Base-by-base conservation (phyloP, 2,113 vertebrate genomes). In the Centrocercus urophasianus region DNA sequence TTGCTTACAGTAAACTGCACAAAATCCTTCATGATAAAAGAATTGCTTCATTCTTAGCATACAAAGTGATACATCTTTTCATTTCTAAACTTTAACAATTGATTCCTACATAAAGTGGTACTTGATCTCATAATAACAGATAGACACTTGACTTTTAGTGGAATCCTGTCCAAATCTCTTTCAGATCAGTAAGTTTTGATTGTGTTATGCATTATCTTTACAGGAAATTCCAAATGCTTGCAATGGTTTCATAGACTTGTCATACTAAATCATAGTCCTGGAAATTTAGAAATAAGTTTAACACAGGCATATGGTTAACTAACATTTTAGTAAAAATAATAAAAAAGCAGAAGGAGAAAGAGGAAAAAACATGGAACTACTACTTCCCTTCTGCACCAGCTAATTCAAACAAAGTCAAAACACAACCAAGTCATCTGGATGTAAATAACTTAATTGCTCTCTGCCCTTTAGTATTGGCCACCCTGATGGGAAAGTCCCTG, bases 311-410 rank as follows among this genome's bases (percentile, higher is more conserved):
- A 60, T 34, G 10, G 45, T 57, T 85, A 66, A 77, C 79, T 73
- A 85, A 74, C 59, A 56, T 54, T 86, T 88, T 69, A 81, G 59
- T 69, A 54, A 76, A 81, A 85, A 79, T 90, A 86, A 75, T 52
- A 74, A 91, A 89, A 95, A 94, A 94, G 64, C 15, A 83, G 78
- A 78, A 89, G 67, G 50, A 91, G 65, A 38, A 77, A 64, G 45
- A 61, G 56, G 2, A 36, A 36, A 76, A 38, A 64, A 90, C 64
- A 79, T 16, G 65, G 67, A 42, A 84, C 30, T 24, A n/a, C 50
- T 38, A 64, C 69, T 70, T 93, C 64, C 40, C 79, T 78, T 82
- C 57, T 88, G 59, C 76, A 72, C 30, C 75, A 84, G 54, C 56
- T 47, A 77, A 57, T 32, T 81, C 40, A 82, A 72, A 67, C 60